Conservation (phyloP, 2,888 invertebrate genomes). For the Drosophila mayaguana region DNA sequence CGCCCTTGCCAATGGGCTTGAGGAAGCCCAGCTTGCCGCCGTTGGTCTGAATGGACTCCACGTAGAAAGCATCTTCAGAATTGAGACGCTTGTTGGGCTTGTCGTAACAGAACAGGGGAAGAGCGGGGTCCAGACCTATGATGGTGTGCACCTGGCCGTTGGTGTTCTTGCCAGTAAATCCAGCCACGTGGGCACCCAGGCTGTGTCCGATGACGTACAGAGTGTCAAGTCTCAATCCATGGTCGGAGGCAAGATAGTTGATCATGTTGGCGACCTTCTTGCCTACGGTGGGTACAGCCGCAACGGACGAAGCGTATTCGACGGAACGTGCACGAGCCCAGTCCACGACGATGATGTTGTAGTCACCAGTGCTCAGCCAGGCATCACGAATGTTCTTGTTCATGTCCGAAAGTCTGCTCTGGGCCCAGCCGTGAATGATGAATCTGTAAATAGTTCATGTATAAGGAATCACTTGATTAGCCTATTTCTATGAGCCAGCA, state of each 20-base stretch:
- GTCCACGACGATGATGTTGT: conserved; percentile 88
- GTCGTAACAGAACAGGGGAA: conserved; percentile 78
- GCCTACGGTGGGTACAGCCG: no score
- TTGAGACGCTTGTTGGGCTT: conserved; percentile 71
- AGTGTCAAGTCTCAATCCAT: no score
- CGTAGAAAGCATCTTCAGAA: conserved; percentile 78
- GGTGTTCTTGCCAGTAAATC: conserved; percentile 87
- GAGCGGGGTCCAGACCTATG: conserved; percentile 85
- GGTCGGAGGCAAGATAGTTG: no score
- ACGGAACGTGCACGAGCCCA: conserved; percentile 87
- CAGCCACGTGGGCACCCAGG: conserved; percentile 88
- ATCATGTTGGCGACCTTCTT: no score
- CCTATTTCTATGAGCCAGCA: background rate
- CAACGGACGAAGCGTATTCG: conserved; percentile 82
- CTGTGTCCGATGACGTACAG: conserved; percentile 86
- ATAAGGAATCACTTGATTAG: background rate
- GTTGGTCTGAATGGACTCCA: conserved; percentile 83
- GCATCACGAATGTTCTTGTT: conserved; percentile 83
- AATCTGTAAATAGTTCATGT: conserved; percentile 58
- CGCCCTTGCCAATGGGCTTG: conserved; percentile 84
- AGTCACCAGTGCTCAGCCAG: conserved; percentile 86
- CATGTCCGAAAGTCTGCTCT: conserved; percentile 85
- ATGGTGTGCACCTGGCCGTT: conserved; percentile 87
- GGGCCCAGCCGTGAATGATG: conserved; percentile 87
- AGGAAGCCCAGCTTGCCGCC: conserved; percentile 82